Evolutionary conservation across 53 echinoderm and acorn worm genomes (phyloP).

Genomic region (Antedon mediterranea): DNA sequence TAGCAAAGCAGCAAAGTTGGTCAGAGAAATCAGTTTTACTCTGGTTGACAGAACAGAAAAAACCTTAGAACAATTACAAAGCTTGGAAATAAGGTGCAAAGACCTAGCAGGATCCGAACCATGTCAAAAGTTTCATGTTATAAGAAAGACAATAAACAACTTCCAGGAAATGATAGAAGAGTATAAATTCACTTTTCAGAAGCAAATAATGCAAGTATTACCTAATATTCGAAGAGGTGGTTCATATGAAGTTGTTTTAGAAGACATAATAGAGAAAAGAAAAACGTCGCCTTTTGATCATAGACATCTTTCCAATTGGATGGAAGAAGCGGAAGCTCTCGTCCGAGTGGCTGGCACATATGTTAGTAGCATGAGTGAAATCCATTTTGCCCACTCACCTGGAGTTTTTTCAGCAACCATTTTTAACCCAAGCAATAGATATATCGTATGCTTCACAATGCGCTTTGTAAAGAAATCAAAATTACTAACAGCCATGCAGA

Average conservation of each 20-base stretch:
- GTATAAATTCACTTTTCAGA: conserved; percentile 14
- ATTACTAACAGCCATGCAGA: background rate
- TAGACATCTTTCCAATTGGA: conserved; percentile 10
- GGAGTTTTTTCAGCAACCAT: conserved; percentile 8
- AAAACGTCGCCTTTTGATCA: conserved; percentile 15
- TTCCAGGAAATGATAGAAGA: conserved; percentile 3
- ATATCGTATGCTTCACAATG: conserved; percentile 13
- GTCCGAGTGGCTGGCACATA: too few relatives aligned
- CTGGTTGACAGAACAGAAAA: conserved; percentile 18
- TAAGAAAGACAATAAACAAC: conserved; percentile 11
- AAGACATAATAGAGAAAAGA: conserved; percentile 2
- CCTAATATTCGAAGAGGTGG: conserved; percentile 19
- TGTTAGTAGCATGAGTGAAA: too few relatives aligned
- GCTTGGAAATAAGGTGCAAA: conserved; percentile 20
- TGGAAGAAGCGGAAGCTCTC: conserved; percentile 15
- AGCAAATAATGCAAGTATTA: conserved; percentile 7
- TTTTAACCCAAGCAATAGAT: conserved; percentile 1
- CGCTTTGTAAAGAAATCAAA: background rate
- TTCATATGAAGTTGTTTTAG: conserved; percentile 16
- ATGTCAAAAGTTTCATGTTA: conserved; percentile 18
- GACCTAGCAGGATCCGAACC: conserved; percentile 6
- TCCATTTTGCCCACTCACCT: conserved; percentile 1
- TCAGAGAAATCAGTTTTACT: conserved; percentile 13
- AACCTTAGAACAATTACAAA: conserved; percentile 13
- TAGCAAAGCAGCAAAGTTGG: conserved; percentile 18